Base-by-base conservation (phyloP, 2,113 vertebrate genomes). In the Tragelaphus scriptus region DNA sequence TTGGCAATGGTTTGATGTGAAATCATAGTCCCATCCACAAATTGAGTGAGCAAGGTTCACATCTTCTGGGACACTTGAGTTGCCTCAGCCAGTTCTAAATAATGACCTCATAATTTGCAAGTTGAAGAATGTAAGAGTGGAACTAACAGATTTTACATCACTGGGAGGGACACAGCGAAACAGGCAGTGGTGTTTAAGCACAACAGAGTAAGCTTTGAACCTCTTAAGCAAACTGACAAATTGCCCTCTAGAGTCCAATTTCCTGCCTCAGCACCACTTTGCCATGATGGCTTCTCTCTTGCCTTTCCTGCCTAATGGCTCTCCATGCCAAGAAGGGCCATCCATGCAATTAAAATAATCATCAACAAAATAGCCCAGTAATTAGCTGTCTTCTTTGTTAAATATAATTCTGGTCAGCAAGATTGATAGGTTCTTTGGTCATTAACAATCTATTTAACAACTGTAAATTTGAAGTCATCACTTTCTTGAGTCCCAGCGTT, bases 151-250 rank as follows among this genome's bases (percentile, higher is more conserved):
- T 97, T 98, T 98, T 97, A 96, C 61, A 97, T 98, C 98, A 98
- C 98, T 98, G 98, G 97, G 94, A 98, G 93, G 95, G 93, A 98
- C 96, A 97, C 10, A 98, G 98, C 88, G 98, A 98, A 98, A 98
- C 97, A 98, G 98, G 98, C 97, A 98, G 96, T 98, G 93, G 98
- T 95, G 92, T 96, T 97, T 98, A 95, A 98, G 94, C 97, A 98
- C 97, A 98, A 97, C 97, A 98, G 98, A 98, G 98, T 21, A 97
- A 98, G 98, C 97, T 98, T 98, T 98, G 98, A 97, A 97, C 99
- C 98, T 99, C 89, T 98, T 99, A 98, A 98, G 99, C 99, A 99
- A 99, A 99, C 98, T 99, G 99, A 99, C 99, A 99, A 98, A 99
- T 98, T 96, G 98, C 95, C 94, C 99, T 98, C 99, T 96, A 21